Conservation (phyloP, 2,888 invertebrate genomes). For the Rhogogaster chlorosoma region DNA sequence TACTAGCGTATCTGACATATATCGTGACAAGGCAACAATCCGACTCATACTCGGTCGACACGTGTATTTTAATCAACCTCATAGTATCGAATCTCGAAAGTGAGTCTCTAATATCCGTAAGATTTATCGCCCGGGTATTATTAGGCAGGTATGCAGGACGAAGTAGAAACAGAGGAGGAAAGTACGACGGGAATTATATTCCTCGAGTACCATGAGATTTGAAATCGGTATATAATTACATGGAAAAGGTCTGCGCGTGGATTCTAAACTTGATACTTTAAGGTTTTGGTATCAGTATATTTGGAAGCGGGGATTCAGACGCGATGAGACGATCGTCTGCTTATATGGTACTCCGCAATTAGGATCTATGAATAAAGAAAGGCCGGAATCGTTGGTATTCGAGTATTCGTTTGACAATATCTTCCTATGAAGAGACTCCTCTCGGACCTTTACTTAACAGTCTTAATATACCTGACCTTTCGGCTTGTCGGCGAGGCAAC, state of each 20-base stretch:
- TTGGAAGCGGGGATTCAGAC: not conserved
- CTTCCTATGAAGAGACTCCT: not conserved
- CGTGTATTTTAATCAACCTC: constrained; percentile 36
- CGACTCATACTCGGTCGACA: constrained; percentile 19
- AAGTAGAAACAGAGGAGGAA: not conserved
- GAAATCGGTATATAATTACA: not conserved
- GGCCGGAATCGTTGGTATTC: not conserved
- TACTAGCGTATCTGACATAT: constrained; percentile 30
- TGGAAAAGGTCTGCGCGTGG: no score
- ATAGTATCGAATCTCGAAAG: constrained; percentile 10
- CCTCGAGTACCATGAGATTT: not conserved
- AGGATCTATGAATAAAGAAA: not conserved
- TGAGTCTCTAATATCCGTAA: constrained; percentile 3
- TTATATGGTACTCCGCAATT: constrained; percentile 14
- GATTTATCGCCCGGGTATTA: not conserved
- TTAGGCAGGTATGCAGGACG: not conserved
- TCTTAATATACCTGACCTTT: constrained; percentile 19
- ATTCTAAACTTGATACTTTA: not conserved
- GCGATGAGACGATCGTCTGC: not conserved
- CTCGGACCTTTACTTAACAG: not conserved
- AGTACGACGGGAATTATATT: not conserved
- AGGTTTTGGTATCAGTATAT: not conserved
- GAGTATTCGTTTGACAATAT: not conserved
- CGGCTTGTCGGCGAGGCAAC: constrained; percentile 1
- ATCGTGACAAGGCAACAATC: constrained; percentile 48